These are phyloP conservation scores for Acrocyrtus sp. DNA, from an alignment of 2,888 invertebrate species.

Conservation along the genomic window DNA sequence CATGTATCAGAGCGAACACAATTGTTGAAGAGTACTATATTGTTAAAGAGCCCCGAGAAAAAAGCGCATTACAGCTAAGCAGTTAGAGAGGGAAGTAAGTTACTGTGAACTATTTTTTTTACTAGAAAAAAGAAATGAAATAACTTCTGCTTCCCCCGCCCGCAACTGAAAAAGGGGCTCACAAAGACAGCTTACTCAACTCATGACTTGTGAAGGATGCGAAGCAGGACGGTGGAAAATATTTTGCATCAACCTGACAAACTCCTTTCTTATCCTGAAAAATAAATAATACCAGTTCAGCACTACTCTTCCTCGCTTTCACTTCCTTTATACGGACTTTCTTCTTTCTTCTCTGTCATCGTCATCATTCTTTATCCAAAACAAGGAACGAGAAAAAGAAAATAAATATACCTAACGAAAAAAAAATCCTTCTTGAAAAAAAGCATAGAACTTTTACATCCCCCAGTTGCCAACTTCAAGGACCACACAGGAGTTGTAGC, in stretches of 20 bases:
- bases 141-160: slow-evolving; percentile 21
- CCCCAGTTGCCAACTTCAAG: slow-evolving; percentile 40
- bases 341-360: slow-evolving; percentile 25
- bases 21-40: no score
- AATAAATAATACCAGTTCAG: background rate
- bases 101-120: no score
- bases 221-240: slow-evolving; percentile 30
- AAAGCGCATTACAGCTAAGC: no score
- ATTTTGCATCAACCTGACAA: slow-evolving; percentile 44
- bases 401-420: slow-evolving; percentile 28
- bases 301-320: background rate
- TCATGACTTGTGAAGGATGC: slow-evolving; percentile 6
- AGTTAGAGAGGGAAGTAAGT: background rate
- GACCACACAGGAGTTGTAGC: slow-evolving; percentile 38
- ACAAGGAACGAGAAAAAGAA: slow-evolving; percentile 7
- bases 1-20: no score
- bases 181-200: slow-evolving; percentile 19
- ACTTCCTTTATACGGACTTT: slow-evolving; percentile 8
- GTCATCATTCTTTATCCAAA: slow-evolving; percentile 6
- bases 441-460: slow-evolving; percentile 32
- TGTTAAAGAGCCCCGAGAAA: no score
- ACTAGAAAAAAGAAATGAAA: slow-evolving; percentile 23
- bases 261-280: slow-evolving; percentile 13
- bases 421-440: slow-evolving; percentile 14
- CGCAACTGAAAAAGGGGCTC: slow-evolving; percentile 47